Evolutionary conservation across 2,113 vertebrate genomes (phyloP).

Genomic region (Tauraco erythrolophus): DNA sequence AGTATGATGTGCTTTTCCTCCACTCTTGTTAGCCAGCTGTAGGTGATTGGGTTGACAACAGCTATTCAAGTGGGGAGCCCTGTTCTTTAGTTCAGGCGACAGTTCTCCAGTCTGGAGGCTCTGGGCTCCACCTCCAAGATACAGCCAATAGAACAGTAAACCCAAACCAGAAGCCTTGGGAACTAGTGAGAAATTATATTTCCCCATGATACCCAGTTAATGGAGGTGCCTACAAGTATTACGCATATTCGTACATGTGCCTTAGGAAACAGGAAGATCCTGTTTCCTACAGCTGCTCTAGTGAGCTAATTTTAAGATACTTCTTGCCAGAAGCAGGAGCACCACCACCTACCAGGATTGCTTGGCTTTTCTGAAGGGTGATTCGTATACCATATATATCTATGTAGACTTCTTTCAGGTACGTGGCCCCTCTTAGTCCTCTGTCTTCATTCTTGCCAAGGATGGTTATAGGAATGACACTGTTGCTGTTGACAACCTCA

Average conservation of each 20-base stretch:
- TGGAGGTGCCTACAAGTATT: background rate
- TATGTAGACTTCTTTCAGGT: constrained; percentile 83
- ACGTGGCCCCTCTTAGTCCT: constrained; percentile 84
- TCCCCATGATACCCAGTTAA: background rate
- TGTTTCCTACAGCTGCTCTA: background rate
- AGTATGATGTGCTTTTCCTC: background rate
- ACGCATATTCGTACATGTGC: background rate
- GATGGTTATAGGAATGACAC: constrained; percentile 82
- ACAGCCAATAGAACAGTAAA: background rate
- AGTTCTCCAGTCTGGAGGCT: background rate
- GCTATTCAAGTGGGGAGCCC: background rate
- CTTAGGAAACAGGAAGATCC: background rate
- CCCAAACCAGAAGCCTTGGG: background rate
- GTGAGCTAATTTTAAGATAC: background rate
- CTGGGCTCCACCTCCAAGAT: background rate
- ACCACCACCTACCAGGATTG: constrained; percentile 79
- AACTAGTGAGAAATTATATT: background rate
- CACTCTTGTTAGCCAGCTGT: background rate
- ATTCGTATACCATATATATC: constrained; percentile 77
- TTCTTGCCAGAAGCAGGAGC: background rate
- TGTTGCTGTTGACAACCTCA: constrained; percentile 76
- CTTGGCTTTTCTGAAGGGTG: constrained; percentile 83
- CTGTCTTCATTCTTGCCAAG: constrained; percentile 90
- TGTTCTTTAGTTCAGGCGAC: background rate
- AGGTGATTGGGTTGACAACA: background rate